These are phyloP conservation scores for Epicauta chinensis DNA, from an alignment of 1,140 invertebrate species.

Conservation along the genomic window DNA sequence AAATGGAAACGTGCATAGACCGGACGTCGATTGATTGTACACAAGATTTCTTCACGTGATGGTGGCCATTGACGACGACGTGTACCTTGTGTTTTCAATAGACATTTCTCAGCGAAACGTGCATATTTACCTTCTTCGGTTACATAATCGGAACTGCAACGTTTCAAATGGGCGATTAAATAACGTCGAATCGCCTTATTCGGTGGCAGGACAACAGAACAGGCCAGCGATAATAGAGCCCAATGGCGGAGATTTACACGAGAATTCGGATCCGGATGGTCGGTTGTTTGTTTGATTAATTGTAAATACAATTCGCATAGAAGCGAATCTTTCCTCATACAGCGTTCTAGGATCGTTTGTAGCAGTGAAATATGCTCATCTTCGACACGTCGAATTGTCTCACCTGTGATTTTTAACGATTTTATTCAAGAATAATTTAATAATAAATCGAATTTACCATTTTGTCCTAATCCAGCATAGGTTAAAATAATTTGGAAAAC, in stretches of 20 bases:
- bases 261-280: conserved; percentile 85
- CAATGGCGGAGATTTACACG: conserved; percentile 83
- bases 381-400: conserved; percentile 53
- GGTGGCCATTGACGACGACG: conserved; percentile 85
- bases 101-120: conserved; percentile 86
- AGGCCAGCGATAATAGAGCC: conserved; percentile 83
- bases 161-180: conserved; percentile 83
- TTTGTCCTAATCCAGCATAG: conserved; percentile 77
- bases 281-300: conserved; percentile 87
- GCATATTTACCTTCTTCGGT: conserved; percentile 94
- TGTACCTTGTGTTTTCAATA: conserved; percentile 79
- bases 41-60: conserved; percentile 87
- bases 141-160: conserved; percentile 81
- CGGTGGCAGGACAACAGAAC: conserved; percentile 80
- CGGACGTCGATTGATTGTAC: conserved; percentile 82
- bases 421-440: neutral
- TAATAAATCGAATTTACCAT: conserved; percentile 45
- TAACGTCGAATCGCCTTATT: conserved; percentile 79
- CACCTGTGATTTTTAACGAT: conserved; percentile 26
- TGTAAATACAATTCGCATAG: conserved; percentile 90
- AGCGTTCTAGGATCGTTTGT: conserved; percentile 82
- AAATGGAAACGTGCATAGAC: conserved; percentile 90
- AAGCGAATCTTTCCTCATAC: conserved; percentile 81
- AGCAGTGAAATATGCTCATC: conserved; percentile 84
- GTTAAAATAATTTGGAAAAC: conserved; percentile 70